Base-by-base conservation (phyloP, 2,888 invertebrate species). In the Mesopsocus fuscifrons region DNA sequence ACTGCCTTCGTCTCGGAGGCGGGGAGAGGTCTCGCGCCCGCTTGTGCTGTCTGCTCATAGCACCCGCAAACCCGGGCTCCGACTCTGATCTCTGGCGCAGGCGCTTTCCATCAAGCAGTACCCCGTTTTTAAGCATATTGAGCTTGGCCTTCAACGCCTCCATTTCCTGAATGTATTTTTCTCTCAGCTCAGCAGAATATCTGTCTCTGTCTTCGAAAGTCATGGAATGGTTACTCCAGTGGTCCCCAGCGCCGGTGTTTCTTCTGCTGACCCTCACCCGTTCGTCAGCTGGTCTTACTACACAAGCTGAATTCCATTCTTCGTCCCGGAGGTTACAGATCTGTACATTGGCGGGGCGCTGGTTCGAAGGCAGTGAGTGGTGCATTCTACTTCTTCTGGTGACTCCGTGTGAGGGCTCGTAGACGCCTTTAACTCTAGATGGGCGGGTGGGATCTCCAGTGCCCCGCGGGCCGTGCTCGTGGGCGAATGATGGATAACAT, bases 111-210 rank as follows among this genome's bases (percentile, higher is more conserved):
- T 49, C 49, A 11, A 13, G 20, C 8, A 15, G 6, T 15, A 34
- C 18, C 44, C 45, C 9, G 13, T 50, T 49, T 31, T 47, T 47
- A 3, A 51, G 43, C 30, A 49, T 48, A 15, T 47, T 41, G 5
- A 54, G 45, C 42, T 52, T 52, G 23, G 48, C 51, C 21, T 51
- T 45, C 5, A 53, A 46, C 5, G 47, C 46, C 46, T 52, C 52
- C 26, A 53, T 50, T 46, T 54, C 52, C 8, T 45, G 44, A 9
- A 51, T 44, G 41, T 53, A 53, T 41, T 49, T 44, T 46, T 52
- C 50, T 41, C 38, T 38, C 20, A 38, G 17, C n/a, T 15, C 38
- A 5, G 38, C 38, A 6, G 38, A 38, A 17, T 21, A 38, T 18
- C 21, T 15, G n/a, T 38, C 17, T 6, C 38, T 20, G 21, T 38